Conservation (phyloP, 2,113 vertebrate genomes). For the Orientallactaga bullata region DNA sequence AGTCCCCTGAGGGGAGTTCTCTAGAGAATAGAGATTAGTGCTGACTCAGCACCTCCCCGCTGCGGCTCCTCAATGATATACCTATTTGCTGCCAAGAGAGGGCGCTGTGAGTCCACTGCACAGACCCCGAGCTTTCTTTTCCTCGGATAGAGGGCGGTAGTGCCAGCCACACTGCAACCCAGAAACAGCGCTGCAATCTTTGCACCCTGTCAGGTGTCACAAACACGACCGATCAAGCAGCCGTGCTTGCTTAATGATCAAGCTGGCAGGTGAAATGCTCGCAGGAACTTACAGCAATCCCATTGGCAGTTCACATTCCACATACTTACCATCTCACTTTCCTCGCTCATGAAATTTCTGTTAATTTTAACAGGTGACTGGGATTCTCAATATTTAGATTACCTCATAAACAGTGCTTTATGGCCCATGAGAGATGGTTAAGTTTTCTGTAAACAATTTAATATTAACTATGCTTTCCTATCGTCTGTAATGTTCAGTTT, state of each 20-base stretch:
- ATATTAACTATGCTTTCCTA: background rate
- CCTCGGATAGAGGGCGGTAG: constrained; percentile 52
- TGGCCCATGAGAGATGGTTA: background rate
- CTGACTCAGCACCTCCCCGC: accelerated
- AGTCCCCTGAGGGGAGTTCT: no score
- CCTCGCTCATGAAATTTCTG: background rate
- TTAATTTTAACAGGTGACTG: constrained; percentile 31
- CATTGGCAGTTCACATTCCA: background rate
- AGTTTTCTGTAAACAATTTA: background rate
- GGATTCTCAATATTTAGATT: constrained; percentile 46
- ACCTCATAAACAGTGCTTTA: background rate
- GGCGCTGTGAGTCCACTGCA: constrained; percentile 42
- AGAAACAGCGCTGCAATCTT: accelerated
- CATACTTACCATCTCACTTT: background rate
- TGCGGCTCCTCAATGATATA: accelerated
- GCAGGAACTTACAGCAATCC: background rate
- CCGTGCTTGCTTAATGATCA: background rate
- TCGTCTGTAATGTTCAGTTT: background rate
- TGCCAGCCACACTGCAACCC: background rate
- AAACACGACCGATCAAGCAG: background rate
- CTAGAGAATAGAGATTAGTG: accelerated
- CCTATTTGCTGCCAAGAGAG: constrained; percentile 33
- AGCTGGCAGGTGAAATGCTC: background rate
- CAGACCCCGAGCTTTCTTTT: background rate
- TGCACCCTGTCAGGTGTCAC: background rate